phyloP scores from a whole-genome alignment of 2,888 invertebrate species.

The Fabriciana adippe region DNA sequence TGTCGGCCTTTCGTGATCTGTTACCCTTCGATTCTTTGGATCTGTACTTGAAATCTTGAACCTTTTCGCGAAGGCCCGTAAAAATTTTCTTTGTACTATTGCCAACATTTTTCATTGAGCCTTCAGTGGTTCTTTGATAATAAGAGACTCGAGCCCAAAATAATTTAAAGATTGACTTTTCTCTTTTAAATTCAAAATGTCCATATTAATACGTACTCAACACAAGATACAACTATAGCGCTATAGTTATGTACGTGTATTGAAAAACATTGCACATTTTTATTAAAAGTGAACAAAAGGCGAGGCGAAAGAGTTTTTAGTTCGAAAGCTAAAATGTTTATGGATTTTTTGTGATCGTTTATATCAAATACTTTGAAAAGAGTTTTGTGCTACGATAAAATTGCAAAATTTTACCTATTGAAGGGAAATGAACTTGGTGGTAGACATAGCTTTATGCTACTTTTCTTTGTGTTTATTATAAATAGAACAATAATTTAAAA shows the following conservation, averaged over 20 bases:
- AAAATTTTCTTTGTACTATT: constrained; percentile 45
- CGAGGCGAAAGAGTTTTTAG: constrained; percentile 30
- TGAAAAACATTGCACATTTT: constrained; percentile 31
- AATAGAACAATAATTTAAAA: constrained; percentile 4
- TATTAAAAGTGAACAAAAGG: constrained; percentile 37
- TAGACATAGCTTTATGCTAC: constrained; percentile 11
- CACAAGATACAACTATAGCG: background rate
- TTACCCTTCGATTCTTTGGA: constrained; percentile 31
- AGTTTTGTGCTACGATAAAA: constrained; percentile 26
- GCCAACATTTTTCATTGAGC: constrained; percentile 37
- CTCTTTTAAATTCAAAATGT: constrained; percentile 5
- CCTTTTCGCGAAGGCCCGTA: constrained; percentile 44
- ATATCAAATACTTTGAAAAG: constrained; percentile 26
- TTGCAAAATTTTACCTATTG: constrained; percentile 23
- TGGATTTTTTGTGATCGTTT: constrained; percentile 29
- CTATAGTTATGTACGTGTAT: constrained; percentile 18
- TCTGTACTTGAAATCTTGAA: constrained; percentile 42
- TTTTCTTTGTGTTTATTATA: constrained; percentile 6
- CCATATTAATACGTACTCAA: background rate
- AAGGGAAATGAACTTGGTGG: constrained; percentile 16
- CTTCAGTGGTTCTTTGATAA: constrained; percentile 43
- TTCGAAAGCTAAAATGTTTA: constrained; percentile 30
- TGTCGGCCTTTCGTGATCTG: constrained; percentile 21
- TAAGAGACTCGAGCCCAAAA: constrained; percentile 39
- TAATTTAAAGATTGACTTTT: constrained; percentile 44